phyloP scores from a whole-genome alignment of 2,797 vertebrate genomes.

The Clarias fuscus region DNA sequence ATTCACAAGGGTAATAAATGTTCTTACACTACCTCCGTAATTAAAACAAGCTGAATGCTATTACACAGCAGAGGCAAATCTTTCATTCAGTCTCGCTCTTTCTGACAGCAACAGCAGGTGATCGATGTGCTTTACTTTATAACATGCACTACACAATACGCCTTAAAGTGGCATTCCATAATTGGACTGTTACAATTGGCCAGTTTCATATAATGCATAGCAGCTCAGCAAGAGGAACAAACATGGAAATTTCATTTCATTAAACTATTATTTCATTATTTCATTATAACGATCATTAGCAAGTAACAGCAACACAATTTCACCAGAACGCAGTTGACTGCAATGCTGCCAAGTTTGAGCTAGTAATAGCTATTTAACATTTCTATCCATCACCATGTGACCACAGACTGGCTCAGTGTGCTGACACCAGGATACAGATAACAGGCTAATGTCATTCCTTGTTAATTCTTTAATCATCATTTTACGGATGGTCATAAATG shows the following conservation, averaged over 20 bases:
- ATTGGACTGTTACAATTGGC: not conserved
- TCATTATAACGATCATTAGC: not conserved
- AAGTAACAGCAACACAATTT: not conserved
- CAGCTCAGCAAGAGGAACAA: not conserved
- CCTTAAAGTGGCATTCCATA: not conserved
- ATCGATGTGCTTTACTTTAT: not conserved
- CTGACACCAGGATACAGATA: not conserved
- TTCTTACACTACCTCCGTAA: slow-evolving; percentile 9
- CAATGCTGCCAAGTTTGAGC: not conserved
- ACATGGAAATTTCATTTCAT: not conserved
- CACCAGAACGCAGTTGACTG: not conserved
- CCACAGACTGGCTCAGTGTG: not conserved
- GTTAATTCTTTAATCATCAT: not conserved
- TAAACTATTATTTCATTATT: not conserved
- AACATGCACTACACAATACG: not conserved
- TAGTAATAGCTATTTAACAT: not conserved
- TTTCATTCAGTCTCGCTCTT: not conserved
- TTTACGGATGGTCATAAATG: not conserved
- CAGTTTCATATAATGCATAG: not conserved
- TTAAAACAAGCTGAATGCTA: slow-evolving; percentile 1
- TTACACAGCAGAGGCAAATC: slow-evolving; percentile 6
- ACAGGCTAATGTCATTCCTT: not conserved
- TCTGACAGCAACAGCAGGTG: not conserved
- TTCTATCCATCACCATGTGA: not conserved
- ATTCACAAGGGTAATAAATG: not conserved